These are phyloP conservation scores for Lepus oiostolus DNA, from an alignment of 2,797 vertebrate genomes.

Conservation along the genomic window DNA sequence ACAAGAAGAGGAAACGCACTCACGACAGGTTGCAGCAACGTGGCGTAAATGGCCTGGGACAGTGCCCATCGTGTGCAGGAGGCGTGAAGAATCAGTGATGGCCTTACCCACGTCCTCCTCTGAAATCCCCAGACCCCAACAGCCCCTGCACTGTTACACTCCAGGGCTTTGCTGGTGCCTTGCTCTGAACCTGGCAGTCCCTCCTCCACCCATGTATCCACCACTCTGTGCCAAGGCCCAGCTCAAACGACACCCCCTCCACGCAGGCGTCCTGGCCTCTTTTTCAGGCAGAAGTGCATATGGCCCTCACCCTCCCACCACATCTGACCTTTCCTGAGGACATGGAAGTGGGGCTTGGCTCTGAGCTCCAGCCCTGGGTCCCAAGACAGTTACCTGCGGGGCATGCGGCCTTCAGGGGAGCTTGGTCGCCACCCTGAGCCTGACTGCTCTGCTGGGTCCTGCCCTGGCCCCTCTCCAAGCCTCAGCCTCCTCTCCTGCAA, in stretches of 20 bases:
- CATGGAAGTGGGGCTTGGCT: neutral
- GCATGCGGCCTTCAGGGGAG: neutral
- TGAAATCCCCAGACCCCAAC: neutral
- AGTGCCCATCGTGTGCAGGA: neutral
- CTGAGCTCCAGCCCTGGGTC: neutral
- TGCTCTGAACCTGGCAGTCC: neutral
- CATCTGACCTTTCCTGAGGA: neutral
- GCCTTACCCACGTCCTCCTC: neutral
- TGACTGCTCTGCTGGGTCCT: neutral
- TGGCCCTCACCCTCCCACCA: fast-evolving
- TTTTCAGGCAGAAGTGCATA: neutral
- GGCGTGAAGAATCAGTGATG: neutral
- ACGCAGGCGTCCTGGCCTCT: neutral
- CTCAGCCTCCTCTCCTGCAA: neutral
- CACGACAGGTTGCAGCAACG: neutral
- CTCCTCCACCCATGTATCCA: neutral
- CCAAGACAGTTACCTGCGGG: neutral
- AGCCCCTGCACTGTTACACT: neutral
- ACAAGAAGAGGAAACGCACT: neutral
- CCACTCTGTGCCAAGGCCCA: neutral
- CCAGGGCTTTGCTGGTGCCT: fast-evolving
- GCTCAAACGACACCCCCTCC: neutral
- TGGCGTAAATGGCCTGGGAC: neutral
- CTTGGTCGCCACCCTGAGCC: neutral
- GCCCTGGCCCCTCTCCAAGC: neutral